A percentile compares a stretch with the other conserved stretches of the same genome.
Conservation (phyloP, 1,140 invertebrate species). For the Eueides isabella region DNA sequence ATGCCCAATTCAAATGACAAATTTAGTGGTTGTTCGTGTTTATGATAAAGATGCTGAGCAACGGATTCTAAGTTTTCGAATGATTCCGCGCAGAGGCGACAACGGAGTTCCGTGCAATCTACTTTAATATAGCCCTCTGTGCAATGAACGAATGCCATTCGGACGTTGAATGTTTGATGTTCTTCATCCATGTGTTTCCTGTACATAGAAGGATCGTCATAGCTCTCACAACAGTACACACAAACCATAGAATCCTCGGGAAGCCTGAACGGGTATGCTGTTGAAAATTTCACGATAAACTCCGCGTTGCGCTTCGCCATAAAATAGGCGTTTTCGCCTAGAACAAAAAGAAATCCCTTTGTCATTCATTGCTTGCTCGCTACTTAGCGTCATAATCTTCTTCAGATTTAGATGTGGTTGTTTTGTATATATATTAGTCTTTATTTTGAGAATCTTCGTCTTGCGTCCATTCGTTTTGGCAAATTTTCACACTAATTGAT, state of each 20-base stretch:
- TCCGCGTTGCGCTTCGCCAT: constrained; percentile 70
- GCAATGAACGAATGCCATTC: constrained; percentile 58
- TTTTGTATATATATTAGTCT: constrained; percentile 3
- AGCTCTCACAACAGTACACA: constrained; percentile 65
- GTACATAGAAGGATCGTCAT: constrained; percentile 52
- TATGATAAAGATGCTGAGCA: constrained; percentile 53
- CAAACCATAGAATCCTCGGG: constrained; percentile 65
- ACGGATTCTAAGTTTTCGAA: constrained; percentile 52
- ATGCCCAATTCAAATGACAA: constrained; percentile 53
- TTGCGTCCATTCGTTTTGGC: neutral
- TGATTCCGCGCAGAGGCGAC: constrained; percentile 51
- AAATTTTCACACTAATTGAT: neutral
- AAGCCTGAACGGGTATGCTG: constrained; percentile 69
- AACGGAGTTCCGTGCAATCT: constrained; percentile 59
- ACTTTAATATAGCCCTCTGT: constrained; percentile 61
- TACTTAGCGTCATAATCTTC: constrained; percentile 35
- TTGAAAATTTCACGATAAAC: constrained; percentile 63
- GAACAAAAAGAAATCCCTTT: constrained; percentile 73
- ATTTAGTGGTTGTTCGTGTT: constrained; percentile 51
- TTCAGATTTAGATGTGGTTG: constrained; percentile 21
- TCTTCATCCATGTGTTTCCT: constrained; percentile 60
- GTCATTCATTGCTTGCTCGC: constrained; percentile 53
- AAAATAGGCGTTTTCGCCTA: constrained; percentile 62
- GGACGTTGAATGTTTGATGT: constrained; percentile 52
- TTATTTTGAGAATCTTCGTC: neutral